A percentile compares a stretch with the other conserved stretches of the same genome.
Evolutionary conservation across 2,888 invertebrate genomes (phyloP).

Genomic region (Pristionchus mayeri): DNA sequence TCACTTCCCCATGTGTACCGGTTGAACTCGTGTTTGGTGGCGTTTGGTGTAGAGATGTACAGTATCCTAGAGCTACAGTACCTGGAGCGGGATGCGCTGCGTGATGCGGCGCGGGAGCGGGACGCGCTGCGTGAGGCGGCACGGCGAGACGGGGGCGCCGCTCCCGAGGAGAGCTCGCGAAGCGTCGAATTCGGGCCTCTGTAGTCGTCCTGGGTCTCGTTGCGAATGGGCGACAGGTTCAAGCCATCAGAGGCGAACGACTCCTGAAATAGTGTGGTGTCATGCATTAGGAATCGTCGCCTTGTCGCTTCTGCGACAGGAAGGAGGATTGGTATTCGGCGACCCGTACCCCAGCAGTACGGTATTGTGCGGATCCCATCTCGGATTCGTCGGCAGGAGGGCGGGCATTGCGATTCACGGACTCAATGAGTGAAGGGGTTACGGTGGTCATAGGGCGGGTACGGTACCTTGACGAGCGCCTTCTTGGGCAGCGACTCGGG

Average conservation of each 20-base stretch:
- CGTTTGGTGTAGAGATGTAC: no score
- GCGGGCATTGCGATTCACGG: not conserved
- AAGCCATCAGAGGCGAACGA: not conserved
- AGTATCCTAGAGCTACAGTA: no score
- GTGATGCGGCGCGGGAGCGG: no score
- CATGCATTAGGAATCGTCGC: not conserved
- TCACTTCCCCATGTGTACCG: no score
- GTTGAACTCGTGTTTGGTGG: no score
- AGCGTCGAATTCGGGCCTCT: not conserved
- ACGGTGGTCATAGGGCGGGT: not conserved
- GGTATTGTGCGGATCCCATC: conserved; percentile 19
- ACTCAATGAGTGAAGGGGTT: not conserved
- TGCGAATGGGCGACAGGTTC: not conserved
- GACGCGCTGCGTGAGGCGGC: not conserved
- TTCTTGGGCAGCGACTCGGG: conserved; percentile 26
- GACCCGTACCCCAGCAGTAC: not conserved
- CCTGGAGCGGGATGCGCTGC: no score
- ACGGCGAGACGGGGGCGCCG: not conserved
- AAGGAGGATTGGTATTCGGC: not conserved
- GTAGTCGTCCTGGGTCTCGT: conserved; percentile 1
- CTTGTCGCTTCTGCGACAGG: not conserved
- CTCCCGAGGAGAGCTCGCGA: conserved; percentile 25
- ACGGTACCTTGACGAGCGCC: conserved; percentile 21
- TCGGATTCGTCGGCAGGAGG: not conserved
- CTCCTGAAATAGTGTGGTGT: not conserved